These are phyloP conservation scores for Halisarca cf. caerulea DNA, from an alignment of 37 sponge, comb jelly and placozoan species.

Conservation along the genomic window DNA sequence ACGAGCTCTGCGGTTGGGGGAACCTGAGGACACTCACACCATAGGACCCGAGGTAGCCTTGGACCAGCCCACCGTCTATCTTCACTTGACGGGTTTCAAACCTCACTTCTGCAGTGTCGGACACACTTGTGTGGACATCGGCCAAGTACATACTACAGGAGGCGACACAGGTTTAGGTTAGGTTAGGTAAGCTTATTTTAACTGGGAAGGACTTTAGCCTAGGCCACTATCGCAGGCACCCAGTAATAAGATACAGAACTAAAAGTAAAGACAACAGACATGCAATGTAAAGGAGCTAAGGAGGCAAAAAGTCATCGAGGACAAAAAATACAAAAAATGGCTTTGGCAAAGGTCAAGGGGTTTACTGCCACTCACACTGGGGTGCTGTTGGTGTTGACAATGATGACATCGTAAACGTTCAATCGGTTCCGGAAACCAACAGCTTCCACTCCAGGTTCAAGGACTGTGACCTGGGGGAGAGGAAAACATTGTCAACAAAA, in stretches of 20 bases:
- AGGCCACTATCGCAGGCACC: too few relatives aligned
- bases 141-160: neutral
- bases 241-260: too few relatives aligned
- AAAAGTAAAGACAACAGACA: too few relatives aligned
- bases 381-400: neutral
- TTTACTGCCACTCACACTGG: neutral
- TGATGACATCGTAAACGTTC: neutral
- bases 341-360: too few relatives aligned
- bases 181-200: too few relatives aligned
- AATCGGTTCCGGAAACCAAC: neutral
- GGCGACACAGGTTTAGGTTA: too few relatives aligned
- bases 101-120: neutral
- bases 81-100: neutral
- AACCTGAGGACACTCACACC: neutral
- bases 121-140: neutral
- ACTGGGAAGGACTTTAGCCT: too few relatives aligned
- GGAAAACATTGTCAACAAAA: neutral
- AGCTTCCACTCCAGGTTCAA: neutral
- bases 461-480: neutral
- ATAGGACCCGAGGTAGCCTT: constrained; percentile 11
- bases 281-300: too few relatives aligned
- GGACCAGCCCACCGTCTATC: neutral
- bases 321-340: too few relatives aligned
- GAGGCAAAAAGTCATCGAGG: too few relatives aligned
- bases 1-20: constrained; percentile 5